phyloP scores from a whole-genome alignment of 2,797 vertebrate genomes.

The Oreochromis mossambicus region DNA sequence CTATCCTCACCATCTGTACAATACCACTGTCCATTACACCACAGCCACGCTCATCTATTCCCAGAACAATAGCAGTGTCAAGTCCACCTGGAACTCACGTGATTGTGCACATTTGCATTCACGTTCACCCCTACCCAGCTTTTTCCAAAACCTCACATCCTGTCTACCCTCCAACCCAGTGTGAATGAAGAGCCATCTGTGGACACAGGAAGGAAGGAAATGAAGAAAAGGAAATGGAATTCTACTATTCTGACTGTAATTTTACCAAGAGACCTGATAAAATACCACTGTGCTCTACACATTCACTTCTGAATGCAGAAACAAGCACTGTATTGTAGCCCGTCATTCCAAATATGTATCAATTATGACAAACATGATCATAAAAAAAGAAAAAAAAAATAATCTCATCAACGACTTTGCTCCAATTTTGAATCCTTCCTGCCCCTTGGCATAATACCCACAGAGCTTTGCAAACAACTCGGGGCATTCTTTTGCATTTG shows the following conservation, averaged over 20 bases:
- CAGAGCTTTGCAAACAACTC: conserved; percentile 25
- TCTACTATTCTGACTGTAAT: conserved; percentile 16
- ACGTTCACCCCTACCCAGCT: neutral
- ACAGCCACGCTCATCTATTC: neutral
- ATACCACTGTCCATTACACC: neutral
- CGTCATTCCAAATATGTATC: neutral
- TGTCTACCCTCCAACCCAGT: neutral
- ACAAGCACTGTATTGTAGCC: neutral
- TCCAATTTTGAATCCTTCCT: neutral
- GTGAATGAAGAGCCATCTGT: conserved; percentile 38
- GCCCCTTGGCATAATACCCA: neutral
- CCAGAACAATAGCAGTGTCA: neutral
- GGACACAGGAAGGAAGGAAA: conserved; percentile 54
- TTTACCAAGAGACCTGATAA: conserved; percentile 15
- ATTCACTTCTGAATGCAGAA: neutral
- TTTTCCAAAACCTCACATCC: neutral
- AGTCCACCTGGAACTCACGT: neutral
- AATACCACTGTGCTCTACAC: neutral
- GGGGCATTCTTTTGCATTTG: conserved; percentile 11
- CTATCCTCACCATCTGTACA: neutral
- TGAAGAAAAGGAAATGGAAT: conserved; percentile 51
- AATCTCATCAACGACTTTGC: neutral
- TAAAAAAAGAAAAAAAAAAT: neutral
- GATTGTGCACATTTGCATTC: neutral
- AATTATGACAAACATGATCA: neutral